Evolutionary conservation across 1,140 invertebrate genomes (phyloP), one percentile per base, ranked within the genome.

Genomic region (Littorina saxatilis): DNA sequence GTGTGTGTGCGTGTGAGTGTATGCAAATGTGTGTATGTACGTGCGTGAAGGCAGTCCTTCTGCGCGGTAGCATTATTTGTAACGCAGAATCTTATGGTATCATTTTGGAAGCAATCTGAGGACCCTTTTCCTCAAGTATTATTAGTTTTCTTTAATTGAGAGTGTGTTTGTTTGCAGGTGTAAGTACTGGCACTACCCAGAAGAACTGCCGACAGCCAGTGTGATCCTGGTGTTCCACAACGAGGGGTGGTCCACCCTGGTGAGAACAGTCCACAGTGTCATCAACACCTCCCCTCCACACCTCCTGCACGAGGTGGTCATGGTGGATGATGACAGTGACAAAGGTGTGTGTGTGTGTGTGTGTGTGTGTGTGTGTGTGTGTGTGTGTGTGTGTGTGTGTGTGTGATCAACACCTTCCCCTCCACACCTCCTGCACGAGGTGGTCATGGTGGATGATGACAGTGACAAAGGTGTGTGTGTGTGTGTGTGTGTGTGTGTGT

Each of bases 151-250:
- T n/a, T n/a, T n/a, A n/a, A n/a, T n/a, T n/a, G n/a, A n/a, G n/a
- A 20, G 7, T 58, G 4, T 66, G 61, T 32, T n/a, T 61, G 0
- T 7, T 63, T 63, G 61, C 86, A 96, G 95, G 91, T 99, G 99
- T 92, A 97, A 97, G 91, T 96, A 98, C 90, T 99, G 99, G 98
- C 95, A 98, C 89, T 99, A 99, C 93, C 96, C 98, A 9, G 94
- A 95, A 94, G 86, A 90, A 11, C 93, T 99, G 84, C 98, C 98
- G 0, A 95, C 94, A 74, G 97, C 98, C 4, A 98, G 96, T 91
- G 98, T 99, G 0, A 98, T 99, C 83, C 95, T 99, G 82, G 99
- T 99, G 20, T 99, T 99, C 91, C 98, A 99, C 90, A 99, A 99
- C 92, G 93, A 99, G 93, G 99, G 98, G 5, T 99, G 96, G 94